Evolutionary conservation across 2,113 vertebrate species (phyloP), one percentile per base, ranked within the genome.

Genomic region (Campylomormyrus tamandua): DNA sequence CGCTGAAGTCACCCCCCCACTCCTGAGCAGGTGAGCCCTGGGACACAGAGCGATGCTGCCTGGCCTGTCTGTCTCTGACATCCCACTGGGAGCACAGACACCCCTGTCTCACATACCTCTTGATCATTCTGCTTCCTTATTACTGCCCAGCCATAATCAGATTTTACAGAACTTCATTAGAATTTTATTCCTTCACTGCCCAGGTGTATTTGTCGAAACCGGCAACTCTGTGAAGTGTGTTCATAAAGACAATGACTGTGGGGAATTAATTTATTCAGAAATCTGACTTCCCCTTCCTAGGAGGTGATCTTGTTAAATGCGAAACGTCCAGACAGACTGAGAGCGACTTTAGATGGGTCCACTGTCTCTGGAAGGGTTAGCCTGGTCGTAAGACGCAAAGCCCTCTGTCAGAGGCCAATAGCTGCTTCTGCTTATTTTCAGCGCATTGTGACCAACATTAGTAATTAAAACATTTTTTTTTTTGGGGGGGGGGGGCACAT

Each of bases 361-460:
- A 45, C 62, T 56, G 62, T 87, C 66, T 70, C 87, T 86, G 56
- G 45, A 52, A 35, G 66, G 27, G 35, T 42, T 52, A 66, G 1
- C 58, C 50, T 50, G 84, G 15, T 11, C 19, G 15, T 21, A 4
- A 13, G n/a, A 74, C 1, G 45, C n/a, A n/a, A n/a, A 9, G 56
- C n/a, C 46, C 27, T 89, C 86, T 88, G 3, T 85, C 24, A 46
- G 48, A 21, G 77, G 1, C 17, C 27, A 52, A 89, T 80, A 88
- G 50, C 90, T 90, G 90, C 88, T 92, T 89, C 77, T 49, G 66
- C 87, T 91, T 90, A 56, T 53, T 87, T 88, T 90, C 5, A 62
- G 85, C 17, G 49, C 50, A 66, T 90, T 89, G 83, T 50, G 53
- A 52, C 87, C 53, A 58, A 89, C 83, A 84, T 90, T 46, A 85